These are phyloP conservation scores for Rhagologus leucostigma DNA, from an alignment of 2,113 vertebrate species.

Conservation along the genomic window DNA sequence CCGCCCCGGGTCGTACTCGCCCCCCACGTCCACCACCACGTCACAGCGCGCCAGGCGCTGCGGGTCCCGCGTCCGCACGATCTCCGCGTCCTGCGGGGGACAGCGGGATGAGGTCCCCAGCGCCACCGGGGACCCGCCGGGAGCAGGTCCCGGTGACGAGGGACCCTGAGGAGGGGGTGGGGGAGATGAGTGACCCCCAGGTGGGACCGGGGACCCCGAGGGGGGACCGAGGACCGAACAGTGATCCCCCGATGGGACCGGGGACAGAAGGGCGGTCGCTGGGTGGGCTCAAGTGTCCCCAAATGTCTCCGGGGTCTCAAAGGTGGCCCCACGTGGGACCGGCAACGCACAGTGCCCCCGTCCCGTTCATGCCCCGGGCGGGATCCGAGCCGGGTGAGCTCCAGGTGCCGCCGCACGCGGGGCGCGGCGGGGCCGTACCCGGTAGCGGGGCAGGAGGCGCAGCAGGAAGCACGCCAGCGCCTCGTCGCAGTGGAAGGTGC, in stretches of 20 bases:
- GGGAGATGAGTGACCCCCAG: background rate
- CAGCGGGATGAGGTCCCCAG: background rate
- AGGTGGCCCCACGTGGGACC: background rate
- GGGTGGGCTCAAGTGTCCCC: too few relatives aligned
- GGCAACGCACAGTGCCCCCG: fast-evolving
- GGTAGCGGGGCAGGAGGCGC: slow-evolving; percentile 83
- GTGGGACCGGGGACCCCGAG: background rate
- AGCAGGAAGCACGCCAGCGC: slow-evolving; percentile 89
- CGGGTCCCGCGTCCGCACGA: slow-evolving; percentile 86
- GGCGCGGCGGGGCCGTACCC: slow-evolving; percentile 64
- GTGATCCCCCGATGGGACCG: background rate
- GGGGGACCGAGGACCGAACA: too few relatives aligned
- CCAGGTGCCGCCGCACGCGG: background rate
- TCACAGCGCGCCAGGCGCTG: slow-evolving; percentile 80
- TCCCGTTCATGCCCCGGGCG: too few relatives aligned
- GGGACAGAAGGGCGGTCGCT: background rate
- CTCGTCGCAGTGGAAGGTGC: slow-evolving; percentile 94
- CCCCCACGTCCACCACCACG: slow-evolving; percentile 91
- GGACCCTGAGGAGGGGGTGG: too few relatives aligned
- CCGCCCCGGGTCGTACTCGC: slow-evolving; percentile 83
- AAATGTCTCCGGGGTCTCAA: too few relatives aligned
- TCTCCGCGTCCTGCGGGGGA: slow-evolving; percentile 79
- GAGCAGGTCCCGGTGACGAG: background rate
- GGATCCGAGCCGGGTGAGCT: background rate
- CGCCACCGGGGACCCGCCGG: fast-evolving